Evolutionary conservation across 1,140 invertebrate species (phyloP), one percentile per base, ranked within the genome.

Genomic region (Chelonus insularis): DNA sequence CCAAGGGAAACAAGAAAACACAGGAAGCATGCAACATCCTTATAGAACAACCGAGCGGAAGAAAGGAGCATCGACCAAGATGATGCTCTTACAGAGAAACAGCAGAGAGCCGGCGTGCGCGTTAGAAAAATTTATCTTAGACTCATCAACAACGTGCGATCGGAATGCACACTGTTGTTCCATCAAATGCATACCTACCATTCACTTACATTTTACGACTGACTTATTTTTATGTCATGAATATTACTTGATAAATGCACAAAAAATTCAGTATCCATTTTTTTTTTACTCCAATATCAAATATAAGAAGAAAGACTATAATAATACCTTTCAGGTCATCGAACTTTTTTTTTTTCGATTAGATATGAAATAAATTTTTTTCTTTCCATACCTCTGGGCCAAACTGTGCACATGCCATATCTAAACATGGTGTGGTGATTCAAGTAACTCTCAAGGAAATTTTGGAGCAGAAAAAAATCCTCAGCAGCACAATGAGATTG

Each of bases 1-100:
- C 55, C 41, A 61, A 18, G 59, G 58, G 41, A 37, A 60, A 60
- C 58, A n/a, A 51, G 14, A 60, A 52, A 60, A 60, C 36, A 52
- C 18, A 59, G 50, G 25, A 52, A 54, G 37, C 32, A 14, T 43
- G 32, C 43, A 51, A 59, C 43, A 54, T 54, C 36, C 37, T 29
- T 16, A n/a, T n/a, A 37, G 34, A 60, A 39, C 18, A 39, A 21
- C 2, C 47, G 48, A 60, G 14, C 50, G 34, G 37, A 60, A 60
- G 58, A 60, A 60, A 60, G 58, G 50, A 54, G 58, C 58, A 60
- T 60, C 58, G 50, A 29, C 14, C 16, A 16, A 2, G 4, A 2
- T n/a, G 6, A 2, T 29, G 16, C 23, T 32, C 3, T 29, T 7
- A 39, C 18, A 54, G 34, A 60, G 20, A 60, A 43, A 29, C 36